Conservation (phyloP, 2,888 invertebrate species). For the Drosophila nigritarsus region DNA sequence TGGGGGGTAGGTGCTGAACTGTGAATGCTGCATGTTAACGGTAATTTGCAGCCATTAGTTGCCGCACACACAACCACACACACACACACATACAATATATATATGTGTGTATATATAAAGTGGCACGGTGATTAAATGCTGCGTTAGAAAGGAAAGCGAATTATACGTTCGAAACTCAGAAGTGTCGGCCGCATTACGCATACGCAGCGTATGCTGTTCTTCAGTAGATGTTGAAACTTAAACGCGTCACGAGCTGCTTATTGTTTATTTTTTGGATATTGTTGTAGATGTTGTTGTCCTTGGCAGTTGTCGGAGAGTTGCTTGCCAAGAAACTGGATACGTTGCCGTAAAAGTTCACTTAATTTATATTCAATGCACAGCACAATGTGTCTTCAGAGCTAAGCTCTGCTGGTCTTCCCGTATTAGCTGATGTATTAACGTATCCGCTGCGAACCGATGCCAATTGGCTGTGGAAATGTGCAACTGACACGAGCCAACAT, state of each 20-base stretch:
- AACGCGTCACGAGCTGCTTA: constrained; percentile 58
- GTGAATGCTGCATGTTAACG: constrained; percentile 65
- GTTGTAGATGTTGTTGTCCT: constrained; percentile 21
- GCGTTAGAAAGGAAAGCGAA: constrained; percentile 45
- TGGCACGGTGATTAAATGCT: constrained; percentile 64
- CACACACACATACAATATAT: constrained; percentile 4
- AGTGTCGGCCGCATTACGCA: constrained; percentile 60
- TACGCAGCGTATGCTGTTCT: constrained; percentile 62
- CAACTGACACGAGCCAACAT: constrained; percentile 5
- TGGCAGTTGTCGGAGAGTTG: constrained; percentile 46
- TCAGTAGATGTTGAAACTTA: constrained; percentile 52
- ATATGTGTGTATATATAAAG: not conserved
- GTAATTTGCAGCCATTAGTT: constrained; percentile 80
- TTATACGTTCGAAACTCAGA: constrained; percentile 29
- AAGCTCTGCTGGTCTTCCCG: constrained; percentile 39
- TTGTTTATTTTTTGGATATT: constrained; percentile 38
- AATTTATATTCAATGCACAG: constrained; percentile 73
- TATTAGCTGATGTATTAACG: constrained; percentile 61
- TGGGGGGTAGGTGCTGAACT: constrained; percentile 38
- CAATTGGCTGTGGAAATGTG: constrained; percentile 24
- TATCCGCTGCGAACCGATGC: constrained; percentile 19
- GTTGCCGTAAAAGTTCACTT: constrained; percentile 60
- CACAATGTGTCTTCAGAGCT: constrained; percentile 55
- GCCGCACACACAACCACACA: constrained; percentile 34
- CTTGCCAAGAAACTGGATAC: constrained; percentile 66